These are phyloP conservation scores for Nannoperca obscura DNA, from an alignment of 2,797 vertebrate species.

Conservation along the genomic window DNA sequence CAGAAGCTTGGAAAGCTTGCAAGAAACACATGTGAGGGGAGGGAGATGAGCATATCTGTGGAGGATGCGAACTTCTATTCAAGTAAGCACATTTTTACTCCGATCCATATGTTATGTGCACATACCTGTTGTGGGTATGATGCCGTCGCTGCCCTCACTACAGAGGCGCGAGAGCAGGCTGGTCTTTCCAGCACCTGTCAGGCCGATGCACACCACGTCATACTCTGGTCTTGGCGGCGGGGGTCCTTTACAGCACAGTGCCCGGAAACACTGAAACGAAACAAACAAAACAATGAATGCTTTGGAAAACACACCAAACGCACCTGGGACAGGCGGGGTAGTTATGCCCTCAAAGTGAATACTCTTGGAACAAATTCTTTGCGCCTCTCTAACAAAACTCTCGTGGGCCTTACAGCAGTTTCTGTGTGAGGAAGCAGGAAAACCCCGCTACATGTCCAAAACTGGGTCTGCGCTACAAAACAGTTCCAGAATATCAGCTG, in stretches of 20 bases:
- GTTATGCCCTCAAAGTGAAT: background rate
- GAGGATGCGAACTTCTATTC: slow-evolving; percentile 6
- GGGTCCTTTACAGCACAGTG: slow-evolving; percentile 97
- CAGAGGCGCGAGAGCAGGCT: slow-evolving; percentile 95
- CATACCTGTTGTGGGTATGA: slow-evolving; percentile 95
- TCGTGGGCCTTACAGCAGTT: slow-evolving; percentile 14
- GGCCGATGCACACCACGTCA: slow-evolving; percentile 98
- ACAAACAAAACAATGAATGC: slow-evolving; percentile 25
- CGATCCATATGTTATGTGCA: background rate
- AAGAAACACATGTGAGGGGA: slow-evolving; percentile 15
- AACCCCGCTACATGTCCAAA: slow-evolving; percentile 9
- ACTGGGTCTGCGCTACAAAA: slow-evolving; percentile 5
- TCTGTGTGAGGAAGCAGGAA: slow-evolving; percentile 14
- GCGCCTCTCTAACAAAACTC: slow-evolving; percentile 4
- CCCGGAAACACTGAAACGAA: slow-evolving; percentile 94
- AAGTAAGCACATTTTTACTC: background rate
- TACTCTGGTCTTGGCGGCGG: slow-evolving; percentile 95
- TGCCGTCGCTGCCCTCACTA: slow-evolving; percentile 90
- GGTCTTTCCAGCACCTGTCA: slow-evolving; percentile 96
- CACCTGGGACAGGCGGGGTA: no score
- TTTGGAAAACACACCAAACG: background rate
- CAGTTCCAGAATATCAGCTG: slow-evolving; percentile 24
- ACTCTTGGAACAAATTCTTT: slow-evolving; percentile 15
- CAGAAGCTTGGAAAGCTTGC: slow-evolving; percentile 20
- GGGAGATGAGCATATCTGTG: background rate